A percentile compares a stretch with the other conserved stretches of the same genome.
Conservation (phyloP, 2,113 vertebrate species). For the Naja naja region DNA sequence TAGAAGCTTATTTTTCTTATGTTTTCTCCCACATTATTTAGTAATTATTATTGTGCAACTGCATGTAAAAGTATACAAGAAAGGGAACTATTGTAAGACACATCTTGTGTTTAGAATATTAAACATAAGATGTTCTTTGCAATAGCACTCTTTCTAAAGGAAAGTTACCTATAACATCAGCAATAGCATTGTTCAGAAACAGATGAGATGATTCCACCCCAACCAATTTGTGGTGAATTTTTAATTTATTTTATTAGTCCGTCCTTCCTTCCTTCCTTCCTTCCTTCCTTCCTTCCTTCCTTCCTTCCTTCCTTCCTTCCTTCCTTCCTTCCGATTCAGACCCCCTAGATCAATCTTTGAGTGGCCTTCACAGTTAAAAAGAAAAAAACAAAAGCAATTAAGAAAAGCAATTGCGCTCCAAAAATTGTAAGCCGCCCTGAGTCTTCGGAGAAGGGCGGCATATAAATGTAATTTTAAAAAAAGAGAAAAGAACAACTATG, state of each 20-base stretch:
- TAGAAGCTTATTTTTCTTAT: background rate
- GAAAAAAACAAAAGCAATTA: background rate
- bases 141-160: conserved; percentile 6
- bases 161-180: conserved; percentile 32
- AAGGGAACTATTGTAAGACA: background rate
- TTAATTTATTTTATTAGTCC: background rate
- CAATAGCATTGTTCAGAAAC: background rate
- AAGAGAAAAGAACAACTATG: background rate
- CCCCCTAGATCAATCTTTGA: background rate
- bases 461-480: no score
- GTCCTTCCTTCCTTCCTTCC: background rate
- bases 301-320: background rate
- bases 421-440: no score
- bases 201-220: background rate
- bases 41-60: no score
- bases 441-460: no score
- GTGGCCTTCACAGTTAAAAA: background rate
- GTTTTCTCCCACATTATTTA: background rate
- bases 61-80: background rate
- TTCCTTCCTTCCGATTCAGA: background rate
- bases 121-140: background rate
- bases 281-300: no score
- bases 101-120: background rate
- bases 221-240: background rate
- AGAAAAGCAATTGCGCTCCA: no score